Conservation (phyloP, 2,888 invertebrate genomes). For the Portevinia maculata region DNA sequence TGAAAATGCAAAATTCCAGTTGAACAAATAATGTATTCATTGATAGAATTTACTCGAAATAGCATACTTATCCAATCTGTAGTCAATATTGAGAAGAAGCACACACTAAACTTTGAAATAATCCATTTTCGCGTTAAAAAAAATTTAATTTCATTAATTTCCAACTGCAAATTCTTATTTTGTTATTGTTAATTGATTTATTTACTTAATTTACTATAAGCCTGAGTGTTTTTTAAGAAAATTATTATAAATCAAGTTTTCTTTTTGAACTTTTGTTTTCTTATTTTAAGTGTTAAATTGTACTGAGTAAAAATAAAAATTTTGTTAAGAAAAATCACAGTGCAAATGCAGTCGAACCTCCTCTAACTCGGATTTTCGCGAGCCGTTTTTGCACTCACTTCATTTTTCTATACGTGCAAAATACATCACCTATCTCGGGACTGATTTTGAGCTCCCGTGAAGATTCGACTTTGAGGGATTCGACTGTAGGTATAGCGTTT, state of each 20-base stretch:
- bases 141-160: not conserved
- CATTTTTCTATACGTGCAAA: too few relatives aligned
- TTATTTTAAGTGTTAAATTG: constrained; percentile 62
- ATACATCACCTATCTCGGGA: too few relatives aligned
- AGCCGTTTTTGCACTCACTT: too few relatives aligned
- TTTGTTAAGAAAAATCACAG: constrained; percentile 38
- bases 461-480: too few relatives aligned
- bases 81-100: constrained; percentile 37
- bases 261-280: constrained; percentile 28
- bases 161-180: constrained; percentile 26
- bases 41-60: constrained; percentile 57
- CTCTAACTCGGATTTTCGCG: too few relatives aligned
- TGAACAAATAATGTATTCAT: constrained; percentile 33
- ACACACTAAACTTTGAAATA: constrained; percentile 17
- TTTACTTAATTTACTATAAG: constrained; percentile 37
- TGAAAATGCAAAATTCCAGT: constrained; percentile 22
- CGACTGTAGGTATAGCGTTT: too few relatives aligned
- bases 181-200: constrained; percentile 35
- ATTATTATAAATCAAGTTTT: constrained; percentile 35
- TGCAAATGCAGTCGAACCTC: too few relatives aligned
- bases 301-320: constrained; percentile 59
- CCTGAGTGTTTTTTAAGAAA: constrained; percentile 55
- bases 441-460: too few relatives aligned
- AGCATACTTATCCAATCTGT: constrained; percentile 40
- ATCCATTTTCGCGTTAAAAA: constrained; percentile 35